Evolutionary conservation across 1,140 invertebrate species (phyloP), one percentile per base, ranked within the genome.

Genomic region (Zaprionus vittiger): DNA sequence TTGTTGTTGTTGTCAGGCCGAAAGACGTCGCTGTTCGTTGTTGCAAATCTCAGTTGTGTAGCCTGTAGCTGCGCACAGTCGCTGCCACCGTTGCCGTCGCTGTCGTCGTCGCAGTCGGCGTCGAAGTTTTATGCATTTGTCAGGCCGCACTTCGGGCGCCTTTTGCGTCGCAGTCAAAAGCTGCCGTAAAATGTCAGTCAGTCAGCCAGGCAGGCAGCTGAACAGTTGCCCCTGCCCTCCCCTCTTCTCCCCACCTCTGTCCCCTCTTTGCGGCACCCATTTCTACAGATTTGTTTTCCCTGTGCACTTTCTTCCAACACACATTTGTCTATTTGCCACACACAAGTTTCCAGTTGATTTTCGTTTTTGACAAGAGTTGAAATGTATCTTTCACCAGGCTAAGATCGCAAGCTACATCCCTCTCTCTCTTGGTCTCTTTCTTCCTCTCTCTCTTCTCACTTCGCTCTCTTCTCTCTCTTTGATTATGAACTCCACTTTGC

Each of bases 281-380:
- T 37, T 47, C 37, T 44, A 24, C 17, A 68, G 47, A 17, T 65
- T 60, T 37, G 57, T 65, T 75, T 64, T 70, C 31, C 66, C 66
- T 52, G 70, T 57, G 78, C 78, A 79, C 84, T 89, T 89, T 89
- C 84, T 89, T 89, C 81, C 84, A 86, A 71, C 84, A 84, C 83
- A 87, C 83, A 87, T 89, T 86, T 87, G 85, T 83, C 84, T 83
- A 69, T 75, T 86, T 83, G 76, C 80, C 76, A 83, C 61, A 81
- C 69, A 78, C 83, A 80, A 87, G 77, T 71, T 75, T 74, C 31
- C 69, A 59, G 65, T 83, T 79, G 65, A 77, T 78, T 80, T 80
- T 84, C 75, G 70, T 79, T 89, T 90, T 83, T 90, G 85, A 90
- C 85, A 91, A 90, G 81, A 90, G 85, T 61, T 90, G 85, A 90